Conservation (phyloP, 2,113 vertebrate genomes). For the Aegithalos caudatus region DNA sequence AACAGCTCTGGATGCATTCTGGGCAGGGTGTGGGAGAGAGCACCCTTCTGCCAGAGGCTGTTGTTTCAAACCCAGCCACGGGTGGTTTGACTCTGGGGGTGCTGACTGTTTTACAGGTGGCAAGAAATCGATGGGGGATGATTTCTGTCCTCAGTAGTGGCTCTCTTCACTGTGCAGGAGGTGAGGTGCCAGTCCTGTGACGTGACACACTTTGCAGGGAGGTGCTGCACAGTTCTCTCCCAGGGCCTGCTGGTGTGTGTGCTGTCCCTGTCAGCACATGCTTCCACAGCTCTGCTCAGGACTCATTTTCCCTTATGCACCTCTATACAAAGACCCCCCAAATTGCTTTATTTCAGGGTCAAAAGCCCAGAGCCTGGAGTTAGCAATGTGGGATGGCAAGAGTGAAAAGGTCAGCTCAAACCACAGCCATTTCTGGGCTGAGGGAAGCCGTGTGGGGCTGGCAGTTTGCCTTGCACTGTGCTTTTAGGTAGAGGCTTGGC, state of each 20-base stretch:
- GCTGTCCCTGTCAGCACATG: neutral
- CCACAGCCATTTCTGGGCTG: neutral
- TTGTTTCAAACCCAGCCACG: neutral
- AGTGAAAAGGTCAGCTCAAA: neutral
- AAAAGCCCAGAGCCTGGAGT: neutral
- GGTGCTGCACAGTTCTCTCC: neutral
- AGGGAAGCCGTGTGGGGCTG: neutral
- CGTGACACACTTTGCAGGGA: neutral
- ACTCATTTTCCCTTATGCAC: neutral
- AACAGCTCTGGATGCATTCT: neutral
- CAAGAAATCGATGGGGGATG: neutral
- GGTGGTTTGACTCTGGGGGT: neutral
- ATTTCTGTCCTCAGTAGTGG: neutral
- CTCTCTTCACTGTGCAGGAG: neutral
- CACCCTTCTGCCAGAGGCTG: neutral
- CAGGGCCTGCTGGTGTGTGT: neutral
- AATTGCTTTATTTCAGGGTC: neutral
- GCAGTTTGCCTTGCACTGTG: neutral
- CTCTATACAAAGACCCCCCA: neutral
- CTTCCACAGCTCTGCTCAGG: neutral
- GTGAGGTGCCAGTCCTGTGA: neutral
- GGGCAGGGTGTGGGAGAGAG: neutral
- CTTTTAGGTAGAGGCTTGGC: neutral
- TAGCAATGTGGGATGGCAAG: neutral
- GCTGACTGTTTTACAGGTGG: neutral